phyloP scores from a whole-genome alignment of 2,113 vertebrate species.

The Pachyramphus minor region DNA sequence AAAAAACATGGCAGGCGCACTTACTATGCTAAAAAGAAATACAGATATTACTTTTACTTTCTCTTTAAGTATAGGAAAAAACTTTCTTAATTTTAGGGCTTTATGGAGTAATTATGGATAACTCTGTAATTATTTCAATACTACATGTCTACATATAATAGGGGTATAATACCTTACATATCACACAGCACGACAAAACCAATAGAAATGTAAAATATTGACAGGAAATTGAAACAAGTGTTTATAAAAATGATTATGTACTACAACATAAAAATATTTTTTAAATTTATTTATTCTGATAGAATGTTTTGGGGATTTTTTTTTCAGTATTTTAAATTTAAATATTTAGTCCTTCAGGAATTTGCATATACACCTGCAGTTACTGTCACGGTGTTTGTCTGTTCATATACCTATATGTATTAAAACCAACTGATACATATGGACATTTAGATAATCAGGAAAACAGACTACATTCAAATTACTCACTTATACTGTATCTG shows the following conservation, averaged over 20 bases:
- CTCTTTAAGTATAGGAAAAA: neutral
- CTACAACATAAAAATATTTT: neutral
- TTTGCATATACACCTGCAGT: neutral
- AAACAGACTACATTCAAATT: neutral
- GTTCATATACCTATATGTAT: neutral
- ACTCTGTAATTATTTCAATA: neutral
- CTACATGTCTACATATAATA: neutral
- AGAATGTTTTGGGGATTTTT: no score
- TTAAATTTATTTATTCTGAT: neutral
- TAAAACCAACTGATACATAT: neutral
- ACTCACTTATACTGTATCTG: neutral
- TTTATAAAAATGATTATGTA: neutral
- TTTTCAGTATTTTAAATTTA: neutral
- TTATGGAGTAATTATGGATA: neutral
- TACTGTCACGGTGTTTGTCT: neutral
- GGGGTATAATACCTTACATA: neutral
- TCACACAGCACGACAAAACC: neutral
- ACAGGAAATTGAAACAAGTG: neutral
- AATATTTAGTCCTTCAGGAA: neutral
- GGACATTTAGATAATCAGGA: neutral
- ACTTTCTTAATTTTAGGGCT: neutral
- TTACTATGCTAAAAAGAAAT: neutral
- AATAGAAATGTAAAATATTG: neutral
- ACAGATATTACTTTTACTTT: neutral
- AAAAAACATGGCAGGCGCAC: neutral